Base-by-base conservation (phyloP, 2,113 vertebrate genomes). In the Eptatretus burgeri region DNA sequence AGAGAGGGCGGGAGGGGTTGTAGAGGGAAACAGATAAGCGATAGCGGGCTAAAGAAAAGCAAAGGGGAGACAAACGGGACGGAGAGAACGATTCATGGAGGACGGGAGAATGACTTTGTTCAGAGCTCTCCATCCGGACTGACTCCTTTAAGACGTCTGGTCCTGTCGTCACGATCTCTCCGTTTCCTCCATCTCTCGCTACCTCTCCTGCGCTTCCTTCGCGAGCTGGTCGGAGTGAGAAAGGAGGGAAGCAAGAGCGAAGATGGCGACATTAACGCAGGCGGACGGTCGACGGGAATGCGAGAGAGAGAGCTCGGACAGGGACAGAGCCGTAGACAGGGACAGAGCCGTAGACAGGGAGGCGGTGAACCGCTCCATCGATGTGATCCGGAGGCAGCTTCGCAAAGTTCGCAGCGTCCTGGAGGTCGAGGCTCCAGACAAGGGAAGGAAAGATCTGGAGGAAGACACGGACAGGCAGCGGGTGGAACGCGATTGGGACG, bases 351-450 rank as follows among this genome's bases (percentile, higher is more conserved):
- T 20, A 20, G 56, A 20, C 12, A 60, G 56, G n/a, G n/a, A n/a
- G 56, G 56, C n/a, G 9, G 56, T 20, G 56, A 60, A 20, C 20
- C 56, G 56, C 12, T 20, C 56, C 12, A n/a, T 60, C 10, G 56
- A 60, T 20, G 56, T 60, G 2, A 60, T 60, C 56, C 56, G 56
- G n/a, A n/a, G 56, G 56, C 56, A 60, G 56, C 56, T 60, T 11
- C 56, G 56, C 56, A 60, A 60, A 13, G 56, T 60, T 20, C 56
- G 20, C 56, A 60, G 56, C 56, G 56, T 41, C 27, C 3, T 60
- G 56, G 56, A 60, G 9, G n/a, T 60, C 56, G 56, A 60, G n/a
- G n/a, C 56, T n/a, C 20, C 56, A n/a, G 56, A 17, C 9, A 60
- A 11, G 27, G 27, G 27, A 19, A n/a, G n/a, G 56, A 20, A 20